Conservation (phyloP, 2,888 invertebrate genomes). For the Ormia ochracea region DNA sequence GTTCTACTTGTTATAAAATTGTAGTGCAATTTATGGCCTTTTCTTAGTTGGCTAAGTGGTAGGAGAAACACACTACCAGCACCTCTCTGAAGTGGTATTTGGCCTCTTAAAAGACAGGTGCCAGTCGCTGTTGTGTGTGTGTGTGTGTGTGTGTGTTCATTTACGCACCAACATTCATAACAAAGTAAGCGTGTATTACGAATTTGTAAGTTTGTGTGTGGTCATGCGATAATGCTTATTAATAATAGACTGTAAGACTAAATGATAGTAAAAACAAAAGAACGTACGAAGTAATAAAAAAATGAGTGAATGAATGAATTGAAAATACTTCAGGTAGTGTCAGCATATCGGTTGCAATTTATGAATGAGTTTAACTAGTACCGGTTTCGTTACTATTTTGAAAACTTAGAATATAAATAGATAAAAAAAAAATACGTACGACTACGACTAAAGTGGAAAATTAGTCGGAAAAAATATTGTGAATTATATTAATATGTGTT, state of each 20-base stretch:
- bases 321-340: conserved; percentile 21
- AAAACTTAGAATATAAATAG: not conserved
- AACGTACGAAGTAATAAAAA: not conserved
- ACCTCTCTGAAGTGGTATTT: no score
- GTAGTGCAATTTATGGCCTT: no score
- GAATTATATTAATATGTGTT: no score
- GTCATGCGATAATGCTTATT: conserved; percentile 39
- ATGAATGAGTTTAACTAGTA: conserved; percentile 57
- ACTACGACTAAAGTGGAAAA: conserved; percentile 31
- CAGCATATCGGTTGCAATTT: conserved; percentile 35
- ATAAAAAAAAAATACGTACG: not conserved
- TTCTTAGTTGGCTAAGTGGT: no score
- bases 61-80: no score
- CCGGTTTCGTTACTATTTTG: conserved; percentile 47
- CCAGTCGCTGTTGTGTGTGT: no score
- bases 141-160: no score
- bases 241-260: conserved; percentile 46
- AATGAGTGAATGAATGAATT: conserved; percentile 48
- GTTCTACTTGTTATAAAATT: no score
- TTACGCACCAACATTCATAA: no score
- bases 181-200: not conserved
- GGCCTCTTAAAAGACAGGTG: no score
- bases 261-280: not conserved
- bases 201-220: conserved; percentile 41
- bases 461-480: conserved; percentile 41